phyloP scores from a whole-genome alignment of 1,140 invertebrate species.

The Ridgeia piscesae region DNA sequence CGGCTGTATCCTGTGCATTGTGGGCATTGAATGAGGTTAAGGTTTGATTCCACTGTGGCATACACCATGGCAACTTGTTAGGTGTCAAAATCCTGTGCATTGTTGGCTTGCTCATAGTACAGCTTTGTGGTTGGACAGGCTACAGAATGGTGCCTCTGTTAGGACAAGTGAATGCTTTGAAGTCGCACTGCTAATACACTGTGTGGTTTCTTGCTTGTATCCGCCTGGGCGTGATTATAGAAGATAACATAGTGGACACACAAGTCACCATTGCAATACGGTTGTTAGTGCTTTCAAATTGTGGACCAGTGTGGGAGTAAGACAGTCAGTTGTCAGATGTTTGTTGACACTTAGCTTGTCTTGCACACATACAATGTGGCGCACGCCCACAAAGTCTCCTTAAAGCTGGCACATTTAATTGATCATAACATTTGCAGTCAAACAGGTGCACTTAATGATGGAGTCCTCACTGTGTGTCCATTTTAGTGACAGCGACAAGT shows the following conservation, averaged over 20 bases:
- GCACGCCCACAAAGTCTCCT: background rate
- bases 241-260: background rate
- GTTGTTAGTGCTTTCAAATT: no score
- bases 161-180: background rate
- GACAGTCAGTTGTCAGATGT: background rate
- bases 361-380: background rate
- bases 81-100: background rate
- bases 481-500: background rate
- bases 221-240: background rate
- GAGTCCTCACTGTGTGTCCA: background rate
- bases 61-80: background rate
- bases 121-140: background rate
- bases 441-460: background rate
- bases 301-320: background rate
- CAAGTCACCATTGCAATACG: background rate
- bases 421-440: background rate
- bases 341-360: background rate
- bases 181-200: background rate
- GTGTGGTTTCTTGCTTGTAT: background rate
- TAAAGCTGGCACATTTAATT: background rate
- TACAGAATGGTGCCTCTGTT: background rate
- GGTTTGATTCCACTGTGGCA: background rate
- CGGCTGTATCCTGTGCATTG: background rate
- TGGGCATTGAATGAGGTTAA: background rate
- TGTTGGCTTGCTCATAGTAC: background rate